Evolutionary conservation across 2,113 vertebrate species (phyloP), one percentile per base, ranked within the genome.

Genomic region (Corvus moneduloides): DNA sequence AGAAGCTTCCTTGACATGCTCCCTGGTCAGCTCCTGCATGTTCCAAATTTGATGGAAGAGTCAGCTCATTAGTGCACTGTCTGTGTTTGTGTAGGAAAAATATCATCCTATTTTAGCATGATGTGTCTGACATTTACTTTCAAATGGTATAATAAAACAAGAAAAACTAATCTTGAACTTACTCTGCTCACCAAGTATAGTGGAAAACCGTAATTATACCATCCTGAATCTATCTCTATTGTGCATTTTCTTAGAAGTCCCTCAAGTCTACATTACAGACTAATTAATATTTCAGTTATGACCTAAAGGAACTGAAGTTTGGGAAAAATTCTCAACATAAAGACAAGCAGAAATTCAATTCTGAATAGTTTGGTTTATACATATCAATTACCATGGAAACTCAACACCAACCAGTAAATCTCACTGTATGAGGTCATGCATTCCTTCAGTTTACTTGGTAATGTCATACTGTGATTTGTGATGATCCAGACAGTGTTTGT

Each of bases 51-150:
- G 96, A 96, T 93, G 91, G 95, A 88, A 95, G 68, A 94, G 62
- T 76, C 59, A 80, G 90, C 96, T 98, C 97, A 96, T 98, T 98
- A 98, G 89, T 52, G 85, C 61, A 78, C 43, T 74, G 59, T 69
- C 79, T 87, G 56, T 87, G 94, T 82, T 89, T 95, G 71, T 92
- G 91, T 95, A 95, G 94, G 91, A 94, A 97, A 87, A 91, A 86
- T 91, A 86, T 87, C 54, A 89, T 91, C 76, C 48, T 66, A n/a
- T 95, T 97, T 97, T 95, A 86, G 67, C 92, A 84, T 93, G 94
- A 91, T 95, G 63, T 78, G 73, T 62, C 73, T 98, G 97, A 96
- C 96, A 94, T 93, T 97, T 97, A 95, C 94, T 97, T 90, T 97
- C 94, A 97, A 97, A 95, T 95, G 27, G 54, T 79, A 72, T 94